Conservation (phyloP, 1,140 invertebrate genomes). For the Lerema accius region DNA sequence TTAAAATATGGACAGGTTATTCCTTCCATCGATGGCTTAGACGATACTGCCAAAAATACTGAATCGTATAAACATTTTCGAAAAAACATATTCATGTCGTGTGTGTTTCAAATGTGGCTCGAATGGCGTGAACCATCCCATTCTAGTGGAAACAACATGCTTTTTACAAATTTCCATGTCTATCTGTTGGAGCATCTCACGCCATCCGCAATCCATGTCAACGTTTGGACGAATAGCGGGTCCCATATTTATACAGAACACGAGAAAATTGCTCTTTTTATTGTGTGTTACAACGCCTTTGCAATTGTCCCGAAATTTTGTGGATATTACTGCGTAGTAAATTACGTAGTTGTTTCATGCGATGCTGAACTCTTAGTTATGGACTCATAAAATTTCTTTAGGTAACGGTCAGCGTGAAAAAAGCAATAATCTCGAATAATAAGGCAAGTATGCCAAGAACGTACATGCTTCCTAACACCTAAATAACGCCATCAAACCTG, state of each 20-base stretch:
- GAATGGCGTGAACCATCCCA: slow-evolving; percentile 49
- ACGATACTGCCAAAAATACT: neutral
- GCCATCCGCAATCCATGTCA: slow-evolving; percentile 41
- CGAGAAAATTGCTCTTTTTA: slow-evolving; percentile 16
- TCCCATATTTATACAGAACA: slow-evolving; percentile 5
- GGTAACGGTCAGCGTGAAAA: slow-evolving; percentile 18
- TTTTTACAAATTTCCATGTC: slow-evolving; percentile 49
- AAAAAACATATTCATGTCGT: slow-evolving; percentile 28
- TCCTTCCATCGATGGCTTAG: neutral
- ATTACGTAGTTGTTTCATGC: neutral
- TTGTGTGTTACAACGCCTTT: slow-evolving; percentile 27
- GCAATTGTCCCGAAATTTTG: neutral
- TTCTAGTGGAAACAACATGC: slow-evolving; percentile 49
- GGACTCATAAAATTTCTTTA: neutral
- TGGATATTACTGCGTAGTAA: neutral
- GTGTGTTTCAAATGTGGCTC: slow-evolving; percentile 35
- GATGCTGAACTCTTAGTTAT: neutral
- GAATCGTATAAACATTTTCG: slow-evolving; percentile 10
- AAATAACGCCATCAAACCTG: slow-evolving; percentile 65
- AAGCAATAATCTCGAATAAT: slow-evolving; percentile 33
- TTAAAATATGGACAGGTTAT: too few relatives aligned
- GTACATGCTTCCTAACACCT: slow-evolving; percentile 52
- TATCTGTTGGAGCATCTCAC: slow-evolving; percentile 43
- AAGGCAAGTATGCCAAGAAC: slow-evolving; percentile 32
- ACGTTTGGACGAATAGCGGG: slow-evolving; percentile 28